phyloP scores from a whole-genome alignment of 1,140 invertebrate species.

The Hyles euphorbiae region DNA sequence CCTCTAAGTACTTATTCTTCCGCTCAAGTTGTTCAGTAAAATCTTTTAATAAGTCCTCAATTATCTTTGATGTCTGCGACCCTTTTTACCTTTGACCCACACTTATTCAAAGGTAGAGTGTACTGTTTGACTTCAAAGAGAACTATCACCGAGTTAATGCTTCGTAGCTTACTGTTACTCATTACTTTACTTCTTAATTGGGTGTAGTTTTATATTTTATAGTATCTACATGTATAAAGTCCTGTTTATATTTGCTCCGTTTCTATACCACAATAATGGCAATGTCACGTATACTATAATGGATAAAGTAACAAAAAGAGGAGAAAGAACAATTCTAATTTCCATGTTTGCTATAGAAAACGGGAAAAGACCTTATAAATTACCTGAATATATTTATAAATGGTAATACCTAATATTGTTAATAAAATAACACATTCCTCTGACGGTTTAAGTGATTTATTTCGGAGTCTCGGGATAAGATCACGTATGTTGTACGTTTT shows the following conservation, averaged over 20 bases:
- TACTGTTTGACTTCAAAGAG: constrained; percentile 46
- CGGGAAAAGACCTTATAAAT: no score
- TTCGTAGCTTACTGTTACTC: constrained; percentile 33
- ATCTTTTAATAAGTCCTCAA: constrained; percentile 47
- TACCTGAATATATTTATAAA: not conserved
- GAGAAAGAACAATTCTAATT: no score
- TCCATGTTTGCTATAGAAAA: no score
- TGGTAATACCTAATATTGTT: not conserved
- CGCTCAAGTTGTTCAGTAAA: constrained; percentile 17
- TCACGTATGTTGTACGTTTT: not conserved
- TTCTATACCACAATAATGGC: no score
- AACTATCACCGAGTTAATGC: constrained; percentile 44
- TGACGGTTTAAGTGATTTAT: no score
- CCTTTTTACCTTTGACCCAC: constrained; percentile 58
- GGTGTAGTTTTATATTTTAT: no score
- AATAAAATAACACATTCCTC: no score
- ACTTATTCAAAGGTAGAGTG: constrained; percentile 38
- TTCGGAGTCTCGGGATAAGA: no score
- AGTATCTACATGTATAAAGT: no score
- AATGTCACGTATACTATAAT: no score
- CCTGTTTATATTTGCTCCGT: no score
- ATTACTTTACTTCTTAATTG: not conserved
- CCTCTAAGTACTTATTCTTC: constrained; percentile 4
- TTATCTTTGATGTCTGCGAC: constrained; percentile 55
- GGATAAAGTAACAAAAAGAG: no score